A percentile compares a stretch with the other conserved stretches of the same genome.
Conservation (phyloP, 92 coral and sea anemone species). For the Paragorgia papillata region DNA sequence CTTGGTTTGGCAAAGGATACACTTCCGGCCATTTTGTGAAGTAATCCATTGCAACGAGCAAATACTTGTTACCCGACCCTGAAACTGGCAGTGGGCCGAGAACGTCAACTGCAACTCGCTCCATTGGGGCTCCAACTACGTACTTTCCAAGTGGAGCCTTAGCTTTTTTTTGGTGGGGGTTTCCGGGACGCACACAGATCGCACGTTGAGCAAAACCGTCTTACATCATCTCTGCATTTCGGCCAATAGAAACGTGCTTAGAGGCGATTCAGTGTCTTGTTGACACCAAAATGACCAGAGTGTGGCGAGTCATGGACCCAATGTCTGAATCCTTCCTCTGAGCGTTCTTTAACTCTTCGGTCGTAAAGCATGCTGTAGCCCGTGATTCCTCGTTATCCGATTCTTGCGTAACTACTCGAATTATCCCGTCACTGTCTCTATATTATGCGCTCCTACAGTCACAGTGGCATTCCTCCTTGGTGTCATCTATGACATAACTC, state of each 20-base stretch:
- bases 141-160: slow-evolving; percentile 20
- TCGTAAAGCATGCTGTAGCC: too few relatives aligned
- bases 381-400: too few relatives aligned
- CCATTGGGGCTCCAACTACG: slow-evolving; percentile 6
- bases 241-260: slow-evolving; percentile 36
- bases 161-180: slow-evolving; percentile 34
- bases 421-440: too few relatives aligned
- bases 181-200: slow-evolving; percentile 35
- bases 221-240: slow-evolving; percentile 27
- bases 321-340: too few relatives aligned
- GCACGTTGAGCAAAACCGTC: too few relatives aligned
- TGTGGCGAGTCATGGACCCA: too few relatives aligned
- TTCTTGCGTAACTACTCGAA: too few relatives aligned
- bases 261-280: slow-evolving; percentile 25
- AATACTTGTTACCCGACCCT: not conserved
- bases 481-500: too few relatives aligned
- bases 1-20: slow-evolving; percentile 18
- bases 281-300: slow-evolving; percentile 47
- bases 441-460: too few relatives aligned
- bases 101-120: slow-evolving; percentile 4
- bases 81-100: slow-evolving; percentile 9
- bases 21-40: slow-evolving; percentile 37
- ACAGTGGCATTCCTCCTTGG: too few relatives aligned
- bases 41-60: slow-evolving; percentile 32
- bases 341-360: too few relatives aligned